These are phyloP conservation scores for Gnathonemus longibarbis DNA, from an alignment of 2,113 vertebrate genomes.

Conservation along the genomic window DNA sequence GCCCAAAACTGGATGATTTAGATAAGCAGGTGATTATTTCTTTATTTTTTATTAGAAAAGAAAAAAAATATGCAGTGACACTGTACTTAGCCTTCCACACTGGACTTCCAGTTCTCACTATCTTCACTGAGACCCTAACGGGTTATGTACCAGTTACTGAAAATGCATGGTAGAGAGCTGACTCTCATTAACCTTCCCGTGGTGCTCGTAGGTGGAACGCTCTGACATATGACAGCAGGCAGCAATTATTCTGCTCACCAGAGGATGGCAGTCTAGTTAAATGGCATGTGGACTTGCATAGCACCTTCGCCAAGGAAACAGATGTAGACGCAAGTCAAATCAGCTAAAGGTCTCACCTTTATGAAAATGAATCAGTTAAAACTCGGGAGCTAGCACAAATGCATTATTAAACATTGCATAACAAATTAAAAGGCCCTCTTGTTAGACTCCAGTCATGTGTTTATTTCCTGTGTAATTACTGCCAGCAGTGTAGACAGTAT, in stretches of 20 bases:
- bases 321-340: neutral
- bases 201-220: neutral
- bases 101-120: neutral
- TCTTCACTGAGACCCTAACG: neutral
- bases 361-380: neutral
- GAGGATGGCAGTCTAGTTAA: conserved; percentile 12
- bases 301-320: neutral
- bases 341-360: neutral
- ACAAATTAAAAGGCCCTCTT: neutral
- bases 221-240: neutral
- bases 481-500: neutral
- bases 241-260: neutral
- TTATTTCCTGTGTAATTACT: neutral
- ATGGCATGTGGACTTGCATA: neutral
- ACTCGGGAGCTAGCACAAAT: neutral
- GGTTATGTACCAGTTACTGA: neutral
- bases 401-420: neutral
- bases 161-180: neutral
- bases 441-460: neutral
- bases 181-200: neutral
- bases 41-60: neutral
- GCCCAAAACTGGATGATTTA: neutral
- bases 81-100: neutral
- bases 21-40: neutral
- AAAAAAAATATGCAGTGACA: neutral